Evolutionary conservation across 2,113 vertebrate species (phyloP).

Genomic region (Epinephelus moara): DNA sequence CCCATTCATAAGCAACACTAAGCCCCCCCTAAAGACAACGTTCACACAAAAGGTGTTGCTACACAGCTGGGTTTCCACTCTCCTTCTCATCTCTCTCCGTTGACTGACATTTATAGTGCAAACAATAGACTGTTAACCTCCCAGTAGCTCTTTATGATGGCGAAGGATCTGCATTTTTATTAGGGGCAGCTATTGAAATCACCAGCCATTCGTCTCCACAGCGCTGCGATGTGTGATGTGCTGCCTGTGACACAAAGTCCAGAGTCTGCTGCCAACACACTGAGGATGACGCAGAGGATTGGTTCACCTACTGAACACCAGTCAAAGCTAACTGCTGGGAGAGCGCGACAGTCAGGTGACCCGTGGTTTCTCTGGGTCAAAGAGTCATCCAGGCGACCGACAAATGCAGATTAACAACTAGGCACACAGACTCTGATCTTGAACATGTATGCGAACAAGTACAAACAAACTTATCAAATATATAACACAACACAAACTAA

Average conservation of each 20-base stretch:
- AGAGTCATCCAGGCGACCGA: not conserved
- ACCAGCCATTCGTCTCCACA: slow-evolving; percentile 46
- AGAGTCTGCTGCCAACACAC: slow-evolving; percentile 84
- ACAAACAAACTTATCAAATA: not conserved
- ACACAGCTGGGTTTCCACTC: slow-evolving; percentile 21
- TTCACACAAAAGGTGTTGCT: slow-evolving; percentile 23
- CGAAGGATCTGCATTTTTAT: slow-evolving; percentile 68
- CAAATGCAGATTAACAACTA: not conserved
- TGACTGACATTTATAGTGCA: slow-evolving; percentile 64
- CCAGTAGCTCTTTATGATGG: slow-evolving; percentile 67
- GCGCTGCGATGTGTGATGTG: slow-evolving; percentile 31
- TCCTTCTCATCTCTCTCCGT: slow-evolving; percentile 8
- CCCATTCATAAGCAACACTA: slow-evolving; percentile 21
- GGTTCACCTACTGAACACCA: slow-evolving; percentile 41
- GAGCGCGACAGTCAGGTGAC: slow-evolving; percentile 28
- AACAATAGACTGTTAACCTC: slow-evolving; percentile 73
- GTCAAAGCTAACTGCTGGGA: slow-evolving; percentile 14
- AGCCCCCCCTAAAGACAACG: not conserved
- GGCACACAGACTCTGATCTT: not conserved
- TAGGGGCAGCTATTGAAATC: slow-evolving; percentile 65
- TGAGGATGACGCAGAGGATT: slow-evolving; percentile 58
- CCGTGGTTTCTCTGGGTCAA: slow-evolving; percentile 9
- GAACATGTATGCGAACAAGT: not conserved
- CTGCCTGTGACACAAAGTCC: slow-evolving; percentile 78
- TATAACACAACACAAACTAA: not conserved